These are phyloP conservation scores for Oryzias woworae DNA, from an alignment of 2,113 vertebrate species.

Conservation along the genomic window DNA sequence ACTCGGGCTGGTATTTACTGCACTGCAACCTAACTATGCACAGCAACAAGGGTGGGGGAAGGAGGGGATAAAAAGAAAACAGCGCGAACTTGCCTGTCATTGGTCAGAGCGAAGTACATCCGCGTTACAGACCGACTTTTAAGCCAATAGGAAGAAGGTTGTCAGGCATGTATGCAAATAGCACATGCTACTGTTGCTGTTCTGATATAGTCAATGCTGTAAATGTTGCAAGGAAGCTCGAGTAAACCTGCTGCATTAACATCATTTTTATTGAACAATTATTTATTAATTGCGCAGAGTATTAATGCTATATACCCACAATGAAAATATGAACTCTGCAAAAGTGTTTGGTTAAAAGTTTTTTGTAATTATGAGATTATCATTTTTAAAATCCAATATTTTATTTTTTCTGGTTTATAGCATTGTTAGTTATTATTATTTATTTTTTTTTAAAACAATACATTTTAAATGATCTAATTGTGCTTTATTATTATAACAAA, in stretches of 20 bases:
- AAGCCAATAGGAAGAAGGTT: conserved; percentile 53
- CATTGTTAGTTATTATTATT: no score
- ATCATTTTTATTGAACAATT: no score
- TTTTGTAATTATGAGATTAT: no score
- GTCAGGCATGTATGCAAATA: conserved; percentile 20
- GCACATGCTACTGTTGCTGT: conserved; percentile 22
- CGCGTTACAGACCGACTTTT: conserved; percentile 11
- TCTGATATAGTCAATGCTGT: conserved; percentile 6
- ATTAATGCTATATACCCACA: no score
- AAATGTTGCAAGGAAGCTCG: conserved; percentile 44
- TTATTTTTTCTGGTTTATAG: no score
- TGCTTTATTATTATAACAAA: no score
- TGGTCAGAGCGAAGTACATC: conserved; percentile 35
- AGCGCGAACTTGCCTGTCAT: conserved; percentile 47
- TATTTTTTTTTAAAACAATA: no score
- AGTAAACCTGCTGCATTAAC: conserved; percentile 35
- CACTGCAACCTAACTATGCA: conserved; percentile 78
- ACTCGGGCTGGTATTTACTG: conserved; percentile 77
- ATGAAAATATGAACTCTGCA: no score
- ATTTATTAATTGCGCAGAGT: no score
- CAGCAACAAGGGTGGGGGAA: conserved; percentile 48
- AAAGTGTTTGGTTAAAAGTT: no score
- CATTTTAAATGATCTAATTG: no score
- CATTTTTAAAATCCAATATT: no score
- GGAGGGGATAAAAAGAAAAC: conserved; percentile 13